Evolutionary conservation across 2,797 vertebrate species (phyloP).

Genomic region (Enteromius argenteus): DNA sequence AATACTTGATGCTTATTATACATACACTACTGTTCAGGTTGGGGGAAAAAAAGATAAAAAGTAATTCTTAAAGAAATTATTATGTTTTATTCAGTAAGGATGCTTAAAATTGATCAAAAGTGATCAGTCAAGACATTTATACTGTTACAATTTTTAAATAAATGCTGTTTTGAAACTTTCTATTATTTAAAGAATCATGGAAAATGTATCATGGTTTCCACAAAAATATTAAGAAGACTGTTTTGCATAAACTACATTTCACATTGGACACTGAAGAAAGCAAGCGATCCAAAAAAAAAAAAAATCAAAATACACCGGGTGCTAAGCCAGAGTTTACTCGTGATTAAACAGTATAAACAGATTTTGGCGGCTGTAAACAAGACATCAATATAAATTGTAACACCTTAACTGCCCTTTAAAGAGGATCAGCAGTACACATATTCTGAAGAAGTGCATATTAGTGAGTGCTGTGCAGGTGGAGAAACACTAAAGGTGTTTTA

Average conservation of each 20-base stretch:
- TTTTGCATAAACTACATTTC: background rate
- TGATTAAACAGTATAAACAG: background rate
- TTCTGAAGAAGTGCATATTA: background rate
- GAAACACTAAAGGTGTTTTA: conserved; percentile 13
- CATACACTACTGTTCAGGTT: background rate
- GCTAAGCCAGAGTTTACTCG: background rate
- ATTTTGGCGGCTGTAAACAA: conserved; percentile 9
- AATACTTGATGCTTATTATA: background rate
- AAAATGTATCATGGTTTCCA: background rate
- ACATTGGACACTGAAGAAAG: background rate
- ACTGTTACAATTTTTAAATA: background rate
- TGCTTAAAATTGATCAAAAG: too few relatives aligned
- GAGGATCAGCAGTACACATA: background rate
- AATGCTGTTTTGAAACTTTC: background rate
- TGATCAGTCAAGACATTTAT: background rate
- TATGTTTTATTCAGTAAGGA: background rate
- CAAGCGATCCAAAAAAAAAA: background rate
- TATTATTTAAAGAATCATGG: background rate
- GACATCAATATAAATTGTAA: background rate
- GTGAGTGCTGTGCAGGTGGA: background rate
- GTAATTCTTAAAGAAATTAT: background rate
- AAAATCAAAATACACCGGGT: background rate
- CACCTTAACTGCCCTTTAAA: background rate
- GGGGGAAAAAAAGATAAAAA: background rate
- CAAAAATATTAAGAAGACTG: background rate